These are phyloP conservation scores for Gymnoscopelus microlampas DNA, from an alignment of 2,797 vertebrate species.

Conservation along the genomic window DNA sequence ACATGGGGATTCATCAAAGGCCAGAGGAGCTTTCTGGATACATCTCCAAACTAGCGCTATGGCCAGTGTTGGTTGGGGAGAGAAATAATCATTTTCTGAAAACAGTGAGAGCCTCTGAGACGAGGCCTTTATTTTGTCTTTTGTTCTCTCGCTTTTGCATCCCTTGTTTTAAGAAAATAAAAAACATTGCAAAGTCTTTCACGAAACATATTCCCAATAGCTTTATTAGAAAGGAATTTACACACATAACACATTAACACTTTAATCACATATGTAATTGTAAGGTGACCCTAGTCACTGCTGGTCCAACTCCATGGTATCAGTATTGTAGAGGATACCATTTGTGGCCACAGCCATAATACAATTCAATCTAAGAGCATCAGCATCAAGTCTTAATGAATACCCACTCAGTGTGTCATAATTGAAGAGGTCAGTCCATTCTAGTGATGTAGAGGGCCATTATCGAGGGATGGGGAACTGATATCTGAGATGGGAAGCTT, in stretches of 20 bases:
- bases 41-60: conserved; percentile 66
- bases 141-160: conserved; percentile 28
- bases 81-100: conserved; percentile 39
- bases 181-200: conserved; percentile 1
- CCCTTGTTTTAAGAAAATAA: conserved; percentile 7
- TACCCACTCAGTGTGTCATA: conserved; percentile 71
- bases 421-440: conserved; percentile 73
- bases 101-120: conserved; percentile 34
- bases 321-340: conserved; percentile 30
- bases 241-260: conserved; percentile 16
- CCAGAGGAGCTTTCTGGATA: conserved; percentile 46
- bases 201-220: conserved; percentile 18
- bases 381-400: conserved; percentile 75
- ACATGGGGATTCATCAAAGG: conserved; percentile 64
- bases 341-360: conserved; percentile 54
- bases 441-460: conserved; percentile 71
- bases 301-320: conserved; percentile 20
- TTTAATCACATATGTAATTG: background rate
- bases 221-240: conserved; percentile 19
- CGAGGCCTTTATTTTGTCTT: conserved; percentile 1
- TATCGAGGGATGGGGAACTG: conserved; percentile 64
- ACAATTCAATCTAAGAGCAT: conserved; percentile 66
- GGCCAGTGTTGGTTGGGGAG: conserved; percentile 45
- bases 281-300: background rate
- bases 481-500: conserved; percentile 60